Percentiles rank a stretch among this genome's conserved stretches.
Evolutionary conservation across 1,140 invertebrate species (phyloP).

Genomic region (Thaumatotibia leucotreta): DNA sequence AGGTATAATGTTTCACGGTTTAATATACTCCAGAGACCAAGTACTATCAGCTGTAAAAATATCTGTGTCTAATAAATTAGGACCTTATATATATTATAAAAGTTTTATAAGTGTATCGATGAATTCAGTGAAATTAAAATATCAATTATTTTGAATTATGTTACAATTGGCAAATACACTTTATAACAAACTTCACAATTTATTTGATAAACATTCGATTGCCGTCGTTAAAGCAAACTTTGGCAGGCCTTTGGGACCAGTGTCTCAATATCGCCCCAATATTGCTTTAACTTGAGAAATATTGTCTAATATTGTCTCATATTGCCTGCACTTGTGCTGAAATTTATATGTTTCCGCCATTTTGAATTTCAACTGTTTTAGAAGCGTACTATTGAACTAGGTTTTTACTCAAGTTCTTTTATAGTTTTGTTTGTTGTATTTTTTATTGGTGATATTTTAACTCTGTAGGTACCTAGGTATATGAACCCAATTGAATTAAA

Average conservation of each 20-base stretch:
- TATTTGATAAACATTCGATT: neutral
- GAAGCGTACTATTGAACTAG: constrained; percentile 16
- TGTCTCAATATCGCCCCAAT: constrained; percentile 31
- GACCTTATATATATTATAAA: no score
- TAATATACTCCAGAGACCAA: no score
- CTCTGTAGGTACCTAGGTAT: no score
- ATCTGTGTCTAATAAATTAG: no score
- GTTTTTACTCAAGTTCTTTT: neutral
- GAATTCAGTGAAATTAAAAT: no score
- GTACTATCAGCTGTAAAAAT: no score
- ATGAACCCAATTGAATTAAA: no score
- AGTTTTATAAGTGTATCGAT: no score
- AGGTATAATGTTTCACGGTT: no score
- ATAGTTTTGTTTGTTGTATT: no score
- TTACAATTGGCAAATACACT: neutral
- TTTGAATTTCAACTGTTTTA: constrained; percentile 17
- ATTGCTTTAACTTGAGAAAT: constrained; percentile 54
- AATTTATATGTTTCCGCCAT: constrained; percentile 13
- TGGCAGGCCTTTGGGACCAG: neutral
- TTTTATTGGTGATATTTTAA: no score
- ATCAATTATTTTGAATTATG: no score
- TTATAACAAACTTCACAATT: neutral
- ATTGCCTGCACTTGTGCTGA: constrained; percentile 40
- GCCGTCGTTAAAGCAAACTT: constrained; percentile 3
- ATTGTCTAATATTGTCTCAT: constrained; percentile 33